A percentile compares a stretch with the other conserved stretches of the same genome.
phyloP scores from a whole-genome alignment of 2,113 vertebrate genomes.

The Mugil cephalus region DNA sequence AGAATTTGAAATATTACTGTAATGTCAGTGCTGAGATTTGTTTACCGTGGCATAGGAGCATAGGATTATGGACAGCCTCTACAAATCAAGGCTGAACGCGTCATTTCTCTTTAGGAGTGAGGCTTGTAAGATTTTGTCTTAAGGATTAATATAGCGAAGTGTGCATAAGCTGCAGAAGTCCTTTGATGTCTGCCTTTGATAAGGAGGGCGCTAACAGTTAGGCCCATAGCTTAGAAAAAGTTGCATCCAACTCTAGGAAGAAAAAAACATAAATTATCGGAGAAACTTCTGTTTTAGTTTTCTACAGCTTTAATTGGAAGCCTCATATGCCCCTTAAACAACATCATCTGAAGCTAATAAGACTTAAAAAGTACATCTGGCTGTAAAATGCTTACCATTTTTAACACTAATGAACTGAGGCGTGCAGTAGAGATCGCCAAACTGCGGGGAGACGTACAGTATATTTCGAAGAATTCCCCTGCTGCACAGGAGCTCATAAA shows the following conservation, averaged over 20 bases:
- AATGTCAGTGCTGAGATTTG: constrained; percentile 2
- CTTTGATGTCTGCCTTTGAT: constrained; percentile 79
- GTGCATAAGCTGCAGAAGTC: constrained; percentile 50
- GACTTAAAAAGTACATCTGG: constrained; percentile 85
- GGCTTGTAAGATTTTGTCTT: constrained; percentile 50
- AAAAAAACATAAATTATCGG: constrained; percentile 42
- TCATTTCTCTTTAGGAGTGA: constrained; percentile 37
- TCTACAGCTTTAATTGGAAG: constrained; percentile 80
- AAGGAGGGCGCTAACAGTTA: constrained; percentile 52
- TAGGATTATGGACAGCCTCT: constrained; percentile 21
- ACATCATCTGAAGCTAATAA: constrained; percentile 85
- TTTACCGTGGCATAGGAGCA: constrained; percentile 1
- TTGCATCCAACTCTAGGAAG: constrained; percentile 52
- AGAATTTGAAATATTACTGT: not conserved
- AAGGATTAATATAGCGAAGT: constrained; percentile 53
- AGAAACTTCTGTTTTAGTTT: constrained; percentile 76
- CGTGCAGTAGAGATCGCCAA: constrained; percentile 74
- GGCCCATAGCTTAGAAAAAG: constrained; percentile 66
- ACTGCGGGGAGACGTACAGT: constrained; percentile 73
- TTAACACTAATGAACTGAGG: constrained; percentile 85
- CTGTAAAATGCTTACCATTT: constrained; percentile 84
- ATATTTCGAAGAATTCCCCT: constrained; percentile 80
- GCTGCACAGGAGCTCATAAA: constrained; percentile 81
- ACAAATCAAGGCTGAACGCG: constrained; percentile 28
- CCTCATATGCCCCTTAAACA: constrained; percentile 82